Evolutionary conservation across 2,113 vertebrate genomes (phyloP), one percentile per base, ranked within the genome.

Genomic region (Phalacrocorax brasilianus): DNA sequence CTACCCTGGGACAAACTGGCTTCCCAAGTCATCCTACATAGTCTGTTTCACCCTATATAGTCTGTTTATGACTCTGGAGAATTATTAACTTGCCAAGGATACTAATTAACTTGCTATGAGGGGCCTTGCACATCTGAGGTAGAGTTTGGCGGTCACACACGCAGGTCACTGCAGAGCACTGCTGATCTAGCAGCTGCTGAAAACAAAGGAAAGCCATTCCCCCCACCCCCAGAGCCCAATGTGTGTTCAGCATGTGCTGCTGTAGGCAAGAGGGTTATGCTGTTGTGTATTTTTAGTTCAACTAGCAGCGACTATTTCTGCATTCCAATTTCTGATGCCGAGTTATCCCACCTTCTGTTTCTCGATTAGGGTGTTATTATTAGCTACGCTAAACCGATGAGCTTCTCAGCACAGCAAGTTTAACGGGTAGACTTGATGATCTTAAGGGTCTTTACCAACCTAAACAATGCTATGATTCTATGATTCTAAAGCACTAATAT

Each of bases 261-360:
- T 95, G 70, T 42, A 91, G 76, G 73, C 77, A 94, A 72, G 49
- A 81, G 49, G 91, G 71, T 82, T 89, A 22, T 71, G 85, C 74
- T 73, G 50, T 8, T 61, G 62, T 49, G 40, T 97, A 97, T 97
- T 97, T 97, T 97, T 95, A 97, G 93, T 95, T 88, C 89, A 85
- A 77, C 71, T 28, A 27, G 71, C 84, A 93, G 74, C 0, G 0
- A 89, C 93, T 95, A 95, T 94, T 97, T 96, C 89, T 97, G 89
- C 91, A 59, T 74, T 73, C 45, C 44, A 1, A 67, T 85, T 96
- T 91, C 87, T 95, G 84, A 73, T 73, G 91, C 74, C 1, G 35
- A 97, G 85, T 88, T 95, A 91, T 76, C 75, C 91, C 85, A 96
- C 96, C 95, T 95, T 97, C 96, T 95, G 95, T 95, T 93, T 96